phyloP scores from a whole-genome alignment of 1,140 invertebrate genomes.

The Heliconius eleuchia region DNA sequence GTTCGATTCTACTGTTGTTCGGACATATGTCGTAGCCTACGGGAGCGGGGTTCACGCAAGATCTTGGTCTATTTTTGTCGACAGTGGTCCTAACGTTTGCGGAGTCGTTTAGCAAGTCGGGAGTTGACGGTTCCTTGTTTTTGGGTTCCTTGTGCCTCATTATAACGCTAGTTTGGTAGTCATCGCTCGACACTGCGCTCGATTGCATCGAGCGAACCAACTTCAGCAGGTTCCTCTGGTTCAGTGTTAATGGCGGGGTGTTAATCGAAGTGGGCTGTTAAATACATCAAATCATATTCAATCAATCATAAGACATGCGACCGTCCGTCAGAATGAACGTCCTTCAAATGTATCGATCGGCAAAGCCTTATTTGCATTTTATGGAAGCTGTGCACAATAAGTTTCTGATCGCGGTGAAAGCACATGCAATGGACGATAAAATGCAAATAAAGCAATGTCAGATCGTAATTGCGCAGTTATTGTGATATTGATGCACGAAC shows the following conservation, averaged over 20 bases:
- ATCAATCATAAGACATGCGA: conserved; percentile 68
- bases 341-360: conserved; percentile 49
- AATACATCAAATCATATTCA: conserved; percentile 77
- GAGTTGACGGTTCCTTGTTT: conserved; percentile 76
- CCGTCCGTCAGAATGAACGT: conserved; percentile 48
- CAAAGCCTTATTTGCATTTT: conserved; percentile 78
- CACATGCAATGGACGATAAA: conserved; percentile 79
- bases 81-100: conserved; percentile 75
- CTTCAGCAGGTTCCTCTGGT: conserved; percentile 82
- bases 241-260: conserved; percentile 78
- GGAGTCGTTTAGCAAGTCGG: conserved; percentile 82
- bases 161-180: conserved; percentile 79
- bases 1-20: conserved; percentile 81
- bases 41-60: conserved; percentile 83
- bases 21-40: conserved; percentile 77
- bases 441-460: conserved; percentile 79
- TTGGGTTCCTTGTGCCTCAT: conserved; percentile 77
- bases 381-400: conserved; percentile 78
- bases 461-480: conserved; percentile 52
- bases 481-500: conserved; percentile 53
- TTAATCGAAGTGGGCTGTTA: conserved; percentile 79
- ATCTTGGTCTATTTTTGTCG: conserved; percentile 85
- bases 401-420: conserved; percentile 63
- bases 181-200: conserved; percentile 80
- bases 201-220: conserved; percentile 81